Evolutionary conservation across 2,797 vertebrate genomes (phyloP), one percentile per base, ranked within the genome.

Genomic region (Sebastes variabilis): DNA sequence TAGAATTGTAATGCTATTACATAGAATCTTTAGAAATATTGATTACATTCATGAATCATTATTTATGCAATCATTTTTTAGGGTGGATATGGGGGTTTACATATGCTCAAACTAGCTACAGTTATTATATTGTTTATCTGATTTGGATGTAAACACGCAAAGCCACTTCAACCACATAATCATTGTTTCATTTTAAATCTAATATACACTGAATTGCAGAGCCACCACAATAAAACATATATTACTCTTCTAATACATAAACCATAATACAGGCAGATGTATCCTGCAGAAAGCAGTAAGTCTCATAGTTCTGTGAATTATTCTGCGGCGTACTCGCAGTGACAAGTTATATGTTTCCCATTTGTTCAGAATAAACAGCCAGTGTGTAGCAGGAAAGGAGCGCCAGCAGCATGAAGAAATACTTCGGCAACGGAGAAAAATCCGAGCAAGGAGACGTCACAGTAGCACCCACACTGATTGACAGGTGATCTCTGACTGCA

Each of bases 401-500:
- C 8, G 30, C 13, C 56, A 71, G 49, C 75, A 69, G 56, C 54
- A 24, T 20, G 36, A 68, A 82, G 14, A 42, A 8, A 81, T 72
- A 78, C 54, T 71, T 81, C 30, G 29, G 75, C 36, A 55, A 68
- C 34, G 58, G 77, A 77, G 66, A 27, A 75, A 75, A 72, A 70
- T 58, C 42, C 30, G 22, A 71, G 34, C 25, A 61, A 55, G 54
- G 56, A 72, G 60, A 77, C 8, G 6, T 62, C 49, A n/a, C 64
- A 71, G 66, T 22, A 14, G 71, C 72, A 66, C 66, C 78, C 75
- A 13, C 68, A 24, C 3, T 93, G 91, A 93, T 83, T 89, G 90
- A 91, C 91, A 82, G 81, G 67, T 83, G 87, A 81, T 90, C 80
- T 81, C 60, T 66, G 77, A 66, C 76, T 77, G 86, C 83, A 75